Base-by-base conservation (phyloP, 2,888 invertebrate species). In the Dysmachus trigonus region DNA sequence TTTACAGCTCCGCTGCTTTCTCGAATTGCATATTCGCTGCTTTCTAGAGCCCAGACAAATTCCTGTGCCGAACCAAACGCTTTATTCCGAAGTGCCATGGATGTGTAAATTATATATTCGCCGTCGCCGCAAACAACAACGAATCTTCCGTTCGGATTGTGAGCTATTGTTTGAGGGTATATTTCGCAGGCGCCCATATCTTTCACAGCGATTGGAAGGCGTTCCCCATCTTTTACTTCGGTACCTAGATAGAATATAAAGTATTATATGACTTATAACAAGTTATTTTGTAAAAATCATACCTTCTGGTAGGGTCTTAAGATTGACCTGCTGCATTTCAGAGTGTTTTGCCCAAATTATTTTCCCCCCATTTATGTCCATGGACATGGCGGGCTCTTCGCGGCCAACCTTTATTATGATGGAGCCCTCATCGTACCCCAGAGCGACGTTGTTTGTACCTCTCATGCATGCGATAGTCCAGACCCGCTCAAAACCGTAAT, bases 171-270 rank as follows among this genome's bases (percentile, higher is more conserved):
- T 91, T 99, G 99, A 0, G 99, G 99, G 92, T 99, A 99, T 88
- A 99, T 98, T 93, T 99, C 99, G 91, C 99, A 99, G 6, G 98
- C 97, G 1, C 99, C 99, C 97, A 99, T 98, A 90, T 99, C 99
- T 91, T 99, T 99, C 0, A 99, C 97, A 2, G 97, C 96, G 0
- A 99, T 95, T 0, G 98, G 97, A 15, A 99, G 93, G 1, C 98
- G 94, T 92, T 98, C 98, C 0, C 98, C 98, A 90, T 99, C 98
- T 90, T 96, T 96, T 86, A 97, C 94, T 90, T 96, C 95, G 0
- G 94, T 93, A 87, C 93, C 94, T 93, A 91, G 90, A 18, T 91
- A 90, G 8, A 15, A 51, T 10, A 31, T 76, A 41, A n/a, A 22
- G 27, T 8, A 38, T 10, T 76, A 27, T 30, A 79, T 15, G 8